phyloP scores from a whole-genome alignment of 2,113 vertebrate species.

The Prochilodus magdalenae region DNA sequence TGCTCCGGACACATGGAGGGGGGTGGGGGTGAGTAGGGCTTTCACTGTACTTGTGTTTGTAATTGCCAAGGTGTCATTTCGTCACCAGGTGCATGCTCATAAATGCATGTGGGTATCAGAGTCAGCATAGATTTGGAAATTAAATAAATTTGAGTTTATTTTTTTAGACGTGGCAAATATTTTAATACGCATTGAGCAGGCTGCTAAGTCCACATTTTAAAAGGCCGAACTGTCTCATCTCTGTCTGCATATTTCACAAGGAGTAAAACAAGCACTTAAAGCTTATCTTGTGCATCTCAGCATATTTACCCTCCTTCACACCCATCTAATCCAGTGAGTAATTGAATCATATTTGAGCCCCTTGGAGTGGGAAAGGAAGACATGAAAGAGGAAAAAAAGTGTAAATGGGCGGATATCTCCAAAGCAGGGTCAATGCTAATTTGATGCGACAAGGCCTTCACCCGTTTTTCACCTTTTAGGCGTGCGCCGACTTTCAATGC shows the following conservation, averaged over 20 bases:
- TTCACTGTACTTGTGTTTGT: conserved; percentile 34
- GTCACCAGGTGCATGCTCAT: conserved; percentile 41
- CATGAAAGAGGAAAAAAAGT: conserved; percentile 71
- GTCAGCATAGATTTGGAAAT: neutral
- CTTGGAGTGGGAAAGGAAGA: conserved; percentile 66
- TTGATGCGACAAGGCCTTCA: conserved; percentile 73
- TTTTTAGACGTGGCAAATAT: neutral
- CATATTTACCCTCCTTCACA: conserved; percentile 72
- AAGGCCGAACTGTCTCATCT: conserved; percentile 30
- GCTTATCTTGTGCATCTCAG: conserved; percentile 76
- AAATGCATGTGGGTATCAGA: conserved; percentile 47
- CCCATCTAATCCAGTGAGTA: conserved; percentile 73
- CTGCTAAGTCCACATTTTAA: neutral
- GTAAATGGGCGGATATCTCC: conserved; percentile 72
- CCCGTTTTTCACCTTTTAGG: conserved; percentile 77
- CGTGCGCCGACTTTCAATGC: conserved; percentile 63
- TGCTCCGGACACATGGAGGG: conserved; percentile 24
- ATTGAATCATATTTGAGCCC: conserved; percentile 75
- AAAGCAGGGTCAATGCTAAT: conserved; percentile 75
- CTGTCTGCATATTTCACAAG: conserved; percentile 66
- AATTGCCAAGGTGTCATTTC: conserved; percentile 47
- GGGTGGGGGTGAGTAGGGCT: neutral
- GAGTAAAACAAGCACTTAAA: conserved; percentile 66
- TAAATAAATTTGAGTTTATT: neutral
- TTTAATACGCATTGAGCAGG: neutral